A percentile compares a stretch with the other conserved stretches of the same genome.
phyloP scores from a whole-genome alignment of 2,888 invertebrate genomes.

The Pollenia labialis region DNA sequence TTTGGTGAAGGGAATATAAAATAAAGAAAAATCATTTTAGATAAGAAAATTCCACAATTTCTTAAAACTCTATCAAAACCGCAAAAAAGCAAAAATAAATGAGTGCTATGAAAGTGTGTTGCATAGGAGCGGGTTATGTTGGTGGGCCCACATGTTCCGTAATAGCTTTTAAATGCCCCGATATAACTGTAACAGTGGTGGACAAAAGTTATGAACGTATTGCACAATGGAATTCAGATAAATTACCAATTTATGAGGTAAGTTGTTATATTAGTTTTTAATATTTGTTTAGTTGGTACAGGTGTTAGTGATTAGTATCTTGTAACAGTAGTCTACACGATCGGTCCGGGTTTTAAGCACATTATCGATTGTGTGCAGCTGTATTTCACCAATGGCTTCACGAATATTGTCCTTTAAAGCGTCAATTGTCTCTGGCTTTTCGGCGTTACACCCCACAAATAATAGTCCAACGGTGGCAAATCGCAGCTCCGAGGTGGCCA shows the following conservation, averaged over 20 bases:
- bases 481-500: too few species aligned
- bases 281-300: neutral
- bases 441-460: too few species aligned
- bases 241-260: conserved; percentile 98
- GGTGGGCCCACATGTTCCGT: conserved; percentile 99
- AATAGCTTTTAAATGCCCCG: conserved; percentile 97
- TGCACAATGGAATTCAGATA: conserved; percentile 99
- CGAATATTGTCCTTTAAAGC: too few species aligned
- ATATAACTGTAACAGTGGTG: conserved; percentile 97
- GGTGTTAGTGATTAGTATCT: too few species aligned
- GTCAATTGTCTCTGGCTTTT: too few species aligned
- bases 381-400: too few species aligned
- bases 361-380: too few species aligned
- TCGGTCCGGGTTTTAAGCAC: too few species aligned
- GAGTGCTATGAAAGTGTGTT: conserved; percentile 94
- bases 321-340: too few species aligned
- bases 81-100: conserved; percentile 45
- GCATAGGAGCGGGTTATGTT: conserved; percentile 99
- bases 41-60: conserved; percentile 31
- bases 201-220: conserved; percentile 96
- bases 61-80: neutral
- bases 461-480: too few species aligned
- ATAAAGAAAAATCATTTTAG: conserved; percentile 16
- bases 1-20: too few species aligned
- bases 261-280: conserved; percentile 61